A percentile compares a stretch with the other conserved stretches of the same genome.
Conservation (phyloP, 2,797 vertebrate species). For the Acanthurus tractus region DNA sequence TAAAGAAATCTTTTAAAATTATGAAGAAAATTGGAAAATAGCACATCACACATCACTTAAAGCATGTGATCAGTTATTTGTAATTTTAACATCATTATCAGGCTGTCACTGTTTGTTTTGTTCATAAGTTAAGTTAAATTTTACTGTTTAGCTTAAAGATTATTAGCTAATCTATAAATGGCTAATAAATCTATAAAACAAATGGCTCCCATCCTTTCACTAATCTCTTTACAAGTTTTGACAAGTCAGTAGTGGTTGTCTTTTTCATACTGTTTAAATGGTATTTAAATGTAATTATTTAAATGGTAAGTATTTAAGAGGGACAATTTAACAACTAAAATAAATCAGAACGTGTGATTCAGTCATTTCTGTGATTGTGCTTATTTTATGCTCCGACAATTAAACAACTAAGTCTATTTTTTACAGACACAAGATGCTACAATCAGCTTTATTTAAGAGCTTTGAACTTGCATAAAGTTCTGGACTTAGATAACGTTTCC, state of each 20-base stretch:
- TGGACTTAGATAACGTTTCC: background rate
- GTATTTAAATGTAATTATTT: too few relatives aligned
- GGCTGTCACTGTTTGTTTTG: background rate
- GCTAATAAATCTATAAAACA: too few relatives aligned
- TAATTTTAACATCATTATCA: background rate
- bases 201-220: background rate
- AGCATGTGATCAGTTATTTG: background rate
- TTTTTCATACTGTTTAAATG: background rate
- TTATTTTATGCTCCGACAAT: background rate
- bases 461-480: background rate
- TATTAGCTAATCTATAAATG: background rate
- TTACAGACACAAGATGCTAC: background rate
- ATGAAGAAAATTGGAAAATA: background rate
- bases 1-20: background rate
- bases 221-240: background rate
- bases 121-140: background rate
- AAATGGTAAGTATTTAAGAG: background rate
- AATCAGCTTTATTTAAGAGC: background rate
- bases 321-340: background rate
- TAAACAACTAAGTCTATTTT: background rate
- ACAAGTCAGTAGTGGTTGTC: background rate
- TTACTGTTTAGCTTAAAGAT: background rate
- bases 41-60: background rate
- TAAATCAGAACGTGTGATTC: background rate
- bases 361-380: background rate